Base-by-base conservation (phyloP, 2,888 invertebrate species). In the Siphonodentalium dalli region DNA sequence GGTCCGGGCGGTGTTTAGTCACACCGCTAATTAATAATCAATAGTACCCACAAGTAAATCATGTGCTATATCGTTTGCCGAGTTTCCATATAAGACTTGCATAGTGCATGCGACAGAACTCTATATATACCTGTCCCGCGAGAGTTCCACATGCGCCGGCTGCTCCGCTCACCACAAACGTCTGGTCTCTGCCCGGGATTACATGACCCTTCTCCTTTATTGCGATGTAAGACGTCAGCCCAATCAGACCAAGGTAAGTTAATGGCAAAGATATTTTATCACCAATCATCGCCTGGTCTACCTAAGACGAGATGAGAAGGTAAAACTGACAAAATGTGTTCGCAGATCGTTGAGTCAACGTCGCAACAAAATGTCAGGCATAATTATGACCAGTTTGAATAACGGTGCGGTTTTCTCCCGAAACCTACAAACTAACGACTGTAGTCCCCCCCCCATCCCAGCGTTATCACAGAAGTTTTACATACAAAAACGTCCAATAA, bases 101-200 rank as follows among this genome's bases (percentile, higher is more conserved):
- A n/a, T n/a, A n/a, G n/a, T n/a, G n/a, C n/a, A n/a, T n/a, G n/a
- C n/a, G n/a, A n/a, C n/a, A n/a, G n/a, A n/a, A n/a, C n/a, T n/a
- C n/a, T n/a, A n/a, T n/a, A n/a, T n/a, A n/a, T 42, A 81, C 81
- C 75, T 82, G 82, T 56, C 81, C 81, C 26, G 80, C 82, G 8
- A 82, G 40, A 8, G 75, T 72, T 5, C 82, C 82, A 57, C 77
- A 77, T 18, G 81, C 77, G 9, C 82, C 82, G 13, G 81, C 81
- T 15, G 82, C 82, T 28, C 74, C 81, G 45, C 77, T 78, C 24
- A 82, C 68, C 13, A 82, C 81, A 34, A 76, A 68, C 6, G 79
- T 79, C 58, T 80, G 77, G 51, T 73, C 71, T 39, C 60, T 63
- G 37, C 62, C 75, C 43, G 62, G 64, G 7, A 59, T 68, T 42